Evolutionary conservation across 2,113 vertebrate species (phyloP).

Genomic region (Mustelus asterias): DNA sequence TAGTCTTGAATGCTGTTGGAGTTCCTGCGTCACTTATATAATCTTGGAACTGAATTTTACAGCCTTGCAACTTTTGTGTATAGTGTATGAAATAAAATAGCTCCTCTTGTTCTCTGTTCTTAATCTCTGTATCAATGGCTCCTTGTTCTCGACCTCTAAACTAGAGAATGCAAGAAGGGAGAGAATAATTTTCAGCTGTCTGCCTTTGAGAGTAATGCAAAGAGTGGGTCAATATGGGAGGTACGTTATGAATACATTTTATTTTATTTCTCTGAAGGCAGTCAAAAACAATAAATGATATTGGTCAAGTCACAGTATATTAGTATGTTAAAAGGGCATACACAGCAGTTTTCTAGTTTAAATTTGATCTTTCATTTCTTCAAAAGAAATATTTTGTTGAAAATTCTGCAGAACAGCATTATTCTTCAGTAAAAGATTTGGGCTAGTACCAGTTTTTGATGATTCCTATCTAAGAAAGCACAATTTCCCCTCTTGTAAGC

Average conservation of each 20-base stretch:
- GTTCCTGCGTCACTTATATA: background rate
- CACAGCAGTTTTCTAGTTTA: background rate
- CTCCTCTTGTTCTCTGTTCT: background rate
- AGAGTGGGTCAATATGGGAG: background rate
- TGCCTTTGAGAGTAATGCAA: background rate
- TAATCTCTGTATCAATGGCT: background rate
- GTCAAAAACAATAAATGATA: background rate
- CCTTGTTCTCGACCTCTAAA: background rate
- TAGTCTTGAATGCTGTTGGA: background rate
- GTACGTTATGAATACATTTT: background rate
- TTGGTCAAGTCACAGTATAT: background rate
- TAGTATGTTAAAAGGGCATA: background rate
- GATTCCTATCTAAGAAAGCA: background rate
- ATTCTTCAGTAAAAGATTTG: background rate
- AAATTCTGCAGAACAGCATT: background rate
- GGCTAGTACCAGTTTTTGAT: background rate
- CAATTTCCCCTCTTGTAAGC: background rate
- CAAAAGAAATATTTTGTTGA: background rate
- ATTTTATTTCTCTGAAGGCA: background rate
- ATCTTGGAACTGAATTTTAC: background rate
- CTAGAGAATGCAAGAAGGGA: background rate
- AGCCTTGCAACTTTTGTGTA: background rate
- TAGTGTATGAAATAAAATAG: background rate
- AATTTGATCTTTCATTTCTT: background rate
- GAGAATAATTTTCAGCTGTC: background rate